A percentile compares a stretch with the other conserved stretches of the same genome.
These are phyloP conservation scores for Lithobates sylvaticus DNA, from an alignment of 2,797 vertebrate species.

Conservation along the genomic window DNA sequence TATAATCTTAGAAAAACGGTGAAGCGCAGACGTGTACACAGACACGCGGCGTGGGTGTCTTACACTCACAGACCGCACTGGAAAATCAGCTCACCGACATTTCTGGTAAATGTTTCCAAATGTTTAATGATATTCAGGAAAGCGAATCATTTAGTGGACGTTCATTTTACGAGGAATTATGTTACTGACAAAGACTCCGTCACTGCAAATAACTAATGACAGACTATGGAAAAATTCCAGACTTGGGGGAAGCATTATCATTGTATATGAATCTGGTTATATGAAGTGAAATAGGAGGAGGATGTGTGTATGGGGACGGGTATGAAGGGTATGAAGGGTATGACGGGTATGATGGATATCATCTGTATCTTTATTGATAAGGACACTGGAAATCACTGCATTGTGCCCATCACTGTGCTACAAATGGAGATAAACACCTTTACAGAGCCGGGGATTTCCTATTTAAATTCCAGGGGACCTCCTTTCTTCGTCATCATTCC, in stretches of 20 bases:
- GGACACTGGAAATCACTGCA: too few relatives aligned
- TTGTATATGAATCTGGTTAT: not conserved
- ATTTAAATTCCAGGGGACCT: too few relatives aligned
- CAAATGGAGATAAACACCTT: too few relatives aligned
- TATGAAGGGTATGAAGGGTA: too few relatives aligned
- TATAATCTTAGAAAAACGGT: too few relatives aligned
- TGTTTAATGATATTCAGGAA: slow-evolving; percentile 27
- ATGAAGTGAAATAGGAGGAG: not conserved
- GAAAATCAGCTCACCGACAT: not conserved
- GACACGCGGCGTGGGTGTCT: not conserved
- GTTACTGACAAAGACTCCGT: slow-evolving; percentile 25
- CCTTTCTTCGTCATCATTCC: too few relatives aligned
- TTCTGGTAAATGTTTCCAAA: slow-evolving; percentile 51
- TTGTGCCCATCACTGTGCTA: too few relatives aligned
- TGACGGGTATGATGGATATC: too few relatives aligned
- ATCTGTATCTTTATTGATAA: too few relatives aligned
- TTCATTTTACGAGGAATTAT: slow-evolving; percentile 33
- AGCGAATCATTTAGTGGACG: slow-evolving; percentile 5
- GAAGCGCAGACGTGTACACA: not conserved
- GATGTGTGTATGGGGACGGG: too few relatives aligned
- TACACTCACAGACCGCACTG: slow-evolving; percentile 7
- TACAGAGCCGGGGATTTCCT: too few relatives aligned
- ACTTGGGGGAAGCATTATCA: not conserved
- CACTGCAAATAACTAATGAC: slow-evolving; percentile 13
- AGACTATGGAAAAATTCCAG: not conserved